Base-by-base conservation (phyloP, 1,140 invertebrate genomes). In the Stegodyphus dumicola region DNA sequence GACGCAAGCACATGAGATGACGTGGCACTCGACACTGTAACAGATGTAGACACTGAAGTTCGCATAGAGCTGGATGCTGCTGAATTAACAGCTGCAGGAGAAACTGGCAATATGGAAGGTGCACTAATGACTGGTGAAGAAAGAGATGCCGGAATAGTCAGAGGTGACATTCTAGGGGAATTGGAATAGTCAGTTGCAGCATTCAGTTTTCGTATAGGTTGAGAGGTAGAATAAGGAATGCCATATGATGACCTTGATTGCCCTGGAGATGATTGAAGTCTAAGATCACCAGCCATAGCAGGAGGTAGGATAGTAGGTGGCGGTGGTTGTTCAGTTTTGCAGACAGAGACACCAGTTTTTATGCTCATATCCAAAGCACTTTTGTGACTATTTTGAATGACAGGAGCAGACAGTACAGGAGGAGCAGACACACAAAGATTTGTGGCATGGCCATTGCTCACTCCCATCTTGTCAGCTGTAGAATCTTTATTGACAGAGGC, bases 141-240 rank as follows among this genome's bases (percentile, higher is more conserved):
- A 11, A 80, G 33, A 33, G 77, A 71, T 56, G 77, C 52, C n/a
- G 77, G 77, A 33, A 33, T 33, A 33, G 33, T 33, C 33, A 33
- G 33, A 15, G 67, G 78, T 18, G 78, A 73, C 78, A 81, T 71
- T 15, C 54, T 73, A 2, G 70, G 78, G 54, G 78, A 73, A 54
- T 64, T 51, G 49, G 77, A 69, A 33, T 33, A 33, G 33, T 33
- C 33, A 33, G 33, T 33, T 33, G 33, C 33, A 33, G 33, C 33
- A 33, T 33, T 33, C 52, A 60, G n/a, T 52, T 75, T 83, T 18
- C 78, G 67, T 3, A 33, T 33, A 33, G 33, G 33, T 33, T 33
- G 33, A 74, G 80, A 83, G 80, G 80, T 83, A 83, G 80, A 83
- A 49, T 83, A 83, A 53, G 80, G 80, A 83, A 83, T 83, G 80